Conservation (phyloP, 2,113 vertebrate genomes). For the Python bivittatus region DNA sequence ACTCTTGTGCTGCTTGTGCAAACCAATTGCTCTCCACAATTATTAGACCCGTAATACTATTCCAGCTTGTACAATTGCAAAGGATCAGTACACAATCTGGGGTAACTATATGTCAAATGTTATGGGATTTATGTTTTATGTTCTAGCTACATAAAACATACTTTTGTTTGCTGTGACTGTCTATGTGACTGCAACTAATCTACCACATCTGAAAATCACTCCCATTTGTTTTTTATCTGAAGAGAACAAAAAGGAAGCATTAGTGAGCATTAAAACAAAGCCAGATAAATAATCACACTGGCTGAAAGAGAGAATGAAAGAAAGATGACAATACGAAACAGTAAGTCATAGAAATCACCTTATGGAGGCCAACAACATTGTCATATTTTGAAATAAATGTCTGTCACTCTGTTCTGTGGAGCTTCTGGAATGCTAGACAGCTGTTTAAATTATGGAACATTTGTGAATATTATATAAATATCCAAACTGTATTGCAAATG, state of each 20-base stretch:
- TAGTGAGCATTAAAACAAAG: neutral
- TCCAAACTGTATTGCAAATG: neutral
- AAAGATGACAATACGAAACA: neutral
- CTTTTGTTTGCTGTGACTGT: accelerated
- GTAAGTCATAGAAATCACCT: neutral
- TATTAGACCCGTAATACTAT: conserved; percentile 18
- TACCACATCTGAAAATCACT: neutral
- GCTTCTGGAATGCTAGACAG: neutral
- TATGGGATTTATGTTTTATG: neutral
- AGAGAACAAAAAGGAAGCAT: neutral
- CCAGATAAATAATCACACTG: neutral
- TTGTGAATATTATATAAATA: neutral
- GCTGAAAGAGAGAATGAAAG: neutral
- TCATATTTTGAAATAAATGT: neutral
- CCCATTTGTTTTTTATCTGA: neutral
- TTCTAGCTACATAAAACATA: neutral
- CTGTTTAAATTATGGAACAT: neutral
- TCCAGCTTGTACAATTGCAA: neutral
- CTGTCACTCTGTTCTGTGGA: neutral
- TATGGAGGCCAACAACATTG: neutral
- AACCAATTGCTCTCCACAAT: conserved; percentile 10
- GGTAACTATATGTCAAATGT: neutral
- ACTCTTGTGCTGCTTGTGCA: neutral
- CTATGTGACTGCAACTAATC: neutral
- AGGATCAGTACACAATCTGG: conserved; percentile 6